Percentiles rank a stretch among this genome's conserved stretches.
Conservation (phyloP, 2,797 vertebrate genomes). For the Dryobates pubescens region DNA sequence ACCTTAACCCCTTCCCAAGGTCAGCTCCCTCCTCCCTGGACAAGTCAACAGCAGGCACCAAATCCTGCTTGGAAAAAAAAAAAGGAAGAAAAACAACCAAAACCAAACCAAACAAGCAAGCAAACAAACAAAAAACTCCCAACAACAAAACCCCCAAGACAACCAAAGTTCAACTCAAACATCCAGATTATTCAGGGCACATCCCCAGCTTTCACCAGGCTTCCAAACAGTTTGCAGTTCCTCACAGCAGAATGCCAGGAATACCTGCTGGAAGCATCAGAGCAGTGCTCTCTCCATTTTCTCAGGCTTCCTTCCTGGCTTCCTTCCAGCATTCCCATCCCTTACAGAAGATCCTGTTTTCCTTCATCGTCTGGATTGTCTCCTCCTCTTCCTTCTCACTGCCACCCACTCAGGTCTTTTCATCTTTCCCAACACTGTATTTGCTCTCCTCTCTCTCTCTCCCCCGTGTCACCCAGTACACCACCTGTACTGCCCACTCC, state of each 20-base stretch:
- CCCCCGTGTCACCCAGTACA: not conserved
- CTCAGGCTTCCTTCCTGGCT: constrained; percentile 70
- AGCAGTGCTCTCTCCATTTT: constrained; percentile 47
- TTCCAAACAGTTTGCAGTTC: not conserved
- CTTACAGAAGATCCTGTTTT: constrained; percentile 63
- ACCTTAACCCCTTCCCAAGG: not conserved
- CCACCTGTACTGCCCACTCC: not conserved
- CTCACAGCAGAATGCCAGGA: not conserved
- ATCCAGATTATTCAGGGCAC: not conserved
- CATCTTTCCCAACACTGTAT: constrained; percentile 44
- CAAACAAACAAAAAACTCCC: too few relatives aligned
- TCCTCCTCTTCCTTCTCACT: constrained; percentile 67
- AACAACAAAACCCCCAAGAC: too few relatives aligned
- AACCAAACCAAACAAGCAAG: not conserved
- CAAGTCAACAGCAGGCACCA: not conserved
- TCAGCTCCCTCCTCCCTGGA: not conserved
- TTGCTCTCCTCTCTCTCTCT: constrained; percentile 3
- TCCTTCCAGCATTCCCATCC: constrained; percentile 54
- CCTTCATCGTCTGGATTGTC: constrained; percentile 30
- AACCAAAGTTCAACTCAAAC: not conserved
- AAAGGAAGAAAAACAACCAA: not conserved
- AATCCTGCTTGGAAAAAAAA: not conserved
- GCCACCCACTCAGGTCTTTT: constrained; percentile 44
- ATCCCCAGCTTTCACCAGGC: not conserved
- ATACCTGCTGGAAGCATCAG: constrained; percentile 28